Percentiles rank a stretch among this genome's conserved stretches.
These are phyloP conservation scores for Philereme vetulata DNA, from an alignment of 2,888 invertebrate genomes.

Conservation along the genomic window DNA sequence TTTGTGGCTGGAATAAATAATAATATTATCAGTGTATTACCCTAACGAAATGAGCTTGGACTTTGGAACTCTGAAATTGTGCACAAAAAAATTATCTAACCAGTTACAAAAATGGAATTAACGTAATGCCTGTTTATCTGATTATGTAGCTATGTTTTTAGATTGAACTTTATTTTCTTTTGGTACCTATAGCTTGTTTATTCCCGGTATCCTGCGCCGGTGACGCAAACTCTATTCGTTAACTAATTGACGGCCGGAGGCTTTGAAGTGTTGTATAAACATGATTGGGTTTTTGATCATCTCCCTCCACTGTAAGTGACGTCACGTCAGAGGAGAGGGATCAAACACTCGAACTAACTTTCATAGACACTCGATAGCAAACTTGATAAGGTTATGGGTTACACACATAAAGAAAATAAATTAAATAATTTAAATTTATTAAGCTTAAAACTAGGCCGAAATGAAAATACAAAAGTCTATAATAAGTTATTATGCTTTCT, in stretches of 20 bases:
- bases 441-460: too few relatives aligned
- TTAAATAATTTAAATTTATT: too few relatives aligned
- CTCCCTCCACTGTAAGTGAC: not conserved
- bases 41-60: slow-evolving; percentile 10
- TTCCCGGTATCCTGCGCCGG: not conserved
- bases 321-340: slow-evolving; percentile 4
- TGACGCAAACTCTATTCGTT: slow-evolving; percentile 22
- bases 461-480: too few relatives aligned
- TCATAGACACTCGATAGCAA: slow-evolving; percentile 43
- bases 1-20: slow-evolving; percentile 19
- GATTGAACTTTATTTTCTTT: not conserved
- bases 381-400: slow-evolving; percentile 25
- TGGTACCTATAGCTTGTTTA: not conserved
- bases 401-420: too few relatives aligned
- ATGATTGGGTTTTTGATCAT: slow-evolving; percentile 32
- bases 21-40: slow-evolving; percentile 13
- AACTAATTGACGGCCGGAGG: slow-evolving; percentile 28
- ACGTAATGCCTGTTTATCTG: too few relatives aligned
- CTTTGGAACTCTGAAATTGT: not conserved
- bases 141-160: not conserved
- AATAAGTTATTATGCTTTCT: too few relatives aligned
- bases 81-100: too few relatives aligned
- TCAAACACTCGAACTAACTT: slow-evolving; percentile 38
- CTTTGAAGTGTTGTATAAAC: slow-evolving; percentile 33
- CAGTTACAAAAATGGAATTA: too few relatives aligned